Evolutionary conservation across 2,888 invertebrate species (phyloP), one percentile per base, ranked within the genome.

Genomic region (Lasiommata megera): DNA sequence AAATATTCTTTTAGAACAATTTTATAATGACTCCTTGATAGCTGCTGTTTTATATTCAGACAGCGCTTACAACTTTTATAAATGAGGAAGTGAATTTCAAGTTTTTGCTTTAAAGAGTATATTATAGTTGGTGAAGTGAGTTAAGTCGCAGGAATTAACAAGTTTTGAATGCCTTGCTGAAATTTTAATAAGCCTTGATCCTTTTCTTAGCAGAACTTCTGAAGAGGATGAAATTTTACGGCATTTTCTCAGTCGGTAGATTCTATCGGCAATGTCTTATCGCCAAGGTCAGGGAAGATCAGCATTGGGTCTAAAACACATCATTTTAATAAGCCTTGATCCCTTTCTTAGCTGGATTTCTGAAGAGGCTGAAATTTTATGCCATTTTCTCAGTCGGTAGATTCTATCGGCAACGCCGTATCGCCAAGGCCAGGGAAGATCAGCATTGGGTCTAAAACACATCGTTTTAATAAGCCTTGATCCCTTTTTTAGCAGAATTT

Each of bases 1-100:
- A 41, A 29, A 16, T 17, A 17, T 52, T 52, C 50, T 38, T 28
- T 52, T 29, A 12, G 17, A 41, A 52, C 29, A 29, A 50, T 28
- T 38, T 41, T n/a, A 14, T 40, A 52, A 52, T 52, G 40, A 43
- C 41, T 36, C 41, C 28, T 36, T 43, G 50, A 60, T 57, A 60
- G 57, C 50, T 6, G 18, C 60, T 53, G 52, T 48, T 61, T 61
- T 52, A 58, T 58, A 61, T 61, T 61, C 61, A 51, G 55, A 55
- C 50, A 40, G 36, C 50, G 57, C 46, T 60, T 51, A 55, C 34
- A 61, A 61, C 58, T 61, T 61, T 58, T 44, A 58, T 47, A 55
- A 61, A 55, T 16, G 55, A 58, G 54, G 52, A 61, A 61, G 52
- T 47, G 52, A 57, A 47, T 57, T 47, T 47, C 12, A 47, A 57